Evolutionary conservation across 2,797 vertebrate species (phyloP), one percentile per base, ranked within the genome.

Genomic region (Gorsachius magnificus): DNA sequence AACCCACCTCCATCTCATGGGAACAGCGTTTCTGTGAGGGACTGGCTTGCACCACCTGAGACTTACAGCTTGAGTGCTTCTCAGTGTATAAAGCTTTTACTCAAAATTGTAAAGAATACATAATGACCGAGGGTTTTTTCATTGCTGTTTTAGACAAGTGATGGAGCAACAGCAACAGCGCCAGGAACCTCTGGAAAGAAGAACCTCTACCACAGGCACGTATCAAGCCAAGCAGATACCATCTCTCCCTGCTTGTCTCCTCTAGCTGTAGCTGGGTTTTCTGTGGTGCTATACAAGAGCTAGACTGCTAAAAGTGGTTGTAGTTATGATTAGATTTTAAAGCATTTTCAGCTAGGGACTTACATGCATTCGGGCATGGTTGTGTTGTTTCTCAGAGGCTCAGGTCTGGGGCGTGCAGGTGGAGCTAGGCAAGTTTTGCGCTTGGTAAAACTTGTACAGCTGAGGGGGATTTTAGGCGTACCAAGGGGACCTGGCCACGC

Each of bases 151-250:
- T 96, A 99, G 99, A 98, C 99, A 99, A 98, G 97, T 98, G 95
- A 99, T 99, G 99, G 99, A 99, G 98, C 99, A 99, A 95, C 99
- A 99, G 96, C 99, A 99, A 98, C 99, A 99, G 96, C 99, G 98
- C 15, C 99, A 99, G 84, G 99, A 99, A 96, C 99, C 99, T 96
- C 98, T 99, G 95, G 99, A 99, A 97, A 98, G 99, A 96, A 98
- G 99, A 87, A 98, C 99, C 29, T 99, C 99, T 15, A 99, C 99
- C 95, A 99, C 99, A 99, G 99, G 99, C 95, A 97, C 0, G 97
- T 97, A 95, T 95, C 79, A 83, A 78, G 68, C 41, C 69, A 13
- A 70, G 69, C 45, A 83, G 36, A 85, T 65, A 3, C 2, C 41
- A 9, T 53, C 38, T 45, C 11, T 54, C 53, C 56, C 69, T 69